A percentile compares a stretch with the other conserved stretches of the same genome.
These are phyloP conservation scores for Acanthaster planci DNA, from an alignment of 35 echinoderm and acorn worm species.

Conservation along the genomic window DNA sequence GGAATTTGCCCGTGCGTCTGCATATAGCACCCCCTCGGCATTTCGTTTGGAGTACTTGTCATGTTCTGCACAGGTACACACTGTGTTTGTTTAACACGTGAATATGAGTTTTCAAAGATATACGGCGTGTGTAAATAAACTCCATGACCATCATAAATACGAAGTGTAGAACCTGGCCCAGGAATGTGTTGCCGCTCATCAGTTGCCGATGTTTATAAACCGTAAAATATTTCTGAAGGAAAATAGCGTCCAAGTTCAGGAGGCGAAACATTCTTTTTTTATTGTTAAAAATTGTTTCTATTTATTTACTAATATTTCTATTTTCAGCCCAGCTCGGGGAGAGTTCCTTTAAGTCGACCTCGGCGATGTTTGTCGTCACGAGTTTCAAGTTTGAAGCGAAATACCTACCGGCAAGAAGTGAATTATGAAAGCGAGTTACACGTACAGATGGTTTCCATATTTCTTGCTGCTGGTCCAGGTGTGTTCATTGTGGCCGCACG, in stretches of 20 bases:
- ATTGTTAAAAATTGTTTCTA: neutral
- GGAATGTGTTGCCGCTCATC: slow-evolving; percentile 23
- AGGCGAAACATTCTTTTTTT: neutral
- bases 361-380: slow-evolving; percentile 6
- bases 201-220: slow-evolving; percentile 8
- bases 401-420: slow-evolving; percentile 19
- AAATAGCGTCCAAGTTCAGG: neutral
- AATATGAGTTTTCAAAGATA: slow-evolving; percentile 15
- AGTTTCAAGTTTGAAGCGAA: neutral
- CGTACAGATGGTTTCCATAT: neutral
- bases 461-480: slow-evolving; percentile 29
- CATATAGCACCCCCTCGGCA: neutral
- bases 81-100: neutral
- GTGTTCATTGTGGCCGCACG: neutral
- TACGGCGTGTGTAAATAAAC: slow-evolving; percentile 27
- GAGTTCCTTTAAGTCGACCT: neutral
- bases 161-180: neutral
- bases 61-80: slow-evolving; percentile 6
- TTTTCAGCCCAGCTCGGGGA: neutral
- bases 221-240: slow-evolving; percentile 18
- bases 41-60: too few species aligned
- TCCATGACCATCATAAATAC: neutral
- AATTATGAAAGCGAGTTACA: neutral
- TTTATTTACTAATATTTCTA: slow-evolving; percentile 30
- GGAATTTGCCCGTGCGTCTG: neutral